A percentile compares a stretch with the other conserved stretches of the same genome.
Conservation (phyloP, 2,797 vertebrate species). For the Chelon auratus region DNA sequence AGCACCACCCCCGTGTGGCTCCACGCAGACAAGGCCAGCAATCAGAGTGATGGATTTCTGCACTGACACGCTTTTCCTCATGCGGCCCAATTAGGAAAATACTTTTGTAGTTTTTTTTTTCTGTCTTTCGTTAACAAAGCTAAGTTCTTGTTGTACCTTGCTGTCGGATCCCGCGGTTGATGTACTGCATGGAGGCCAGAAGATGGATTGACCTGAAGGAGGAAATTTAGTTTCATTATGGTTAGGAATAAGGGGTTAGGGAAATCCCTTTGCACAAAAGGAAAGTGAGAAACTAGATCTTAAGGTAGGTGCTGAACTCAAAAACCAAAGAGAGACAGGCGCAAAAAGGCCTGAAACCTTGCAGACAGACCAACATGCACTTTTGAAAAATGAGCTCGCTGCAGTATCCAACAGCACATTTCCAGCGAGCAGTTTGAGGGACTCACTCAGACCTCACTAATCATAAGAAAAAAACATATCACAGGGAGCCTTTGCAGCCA, state of each 20-base stretch:
- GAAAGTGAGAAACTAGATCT: slow-evolving; percentile 65
- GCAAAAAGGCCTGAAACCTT: slow-evolving; percentile 27
- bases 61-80: slow-evolving; percentile 70
- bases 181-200: slow-evolving; percentile 20
- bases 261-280: slow-evolving; percentile 62
- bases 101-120: slow-evolving; percentile 51
- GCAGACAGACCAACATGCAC: slow-evolving; percentile 19
- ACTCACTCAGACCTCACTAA: slow-evolving; percentile 31
- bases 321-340: slow-evolving; percentile 45
- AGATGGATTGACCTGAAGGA: slow-evolving; percentile 59
- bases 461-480: slow-evolving; percentile 42
- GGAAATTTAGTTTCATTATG: slow-evolving; percentile 65
- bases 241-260: slow-evolving; percentile 43
- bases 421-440: slow-evolving; percentile 24
- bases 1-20: slow-evolving; percentile 61
- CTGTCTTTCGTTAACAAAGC: slow-evolving; percentile 39
- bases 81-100: slow-evolving; percentile 72
- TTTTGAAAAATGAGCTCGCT: slow-evolving; percentile 36
- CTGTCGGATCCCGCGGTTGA: slow-evolving; percentile 19
- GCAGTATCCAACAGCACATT: slow-evolving; percentile 26
- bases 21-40: slow-evolving; percentile 69
- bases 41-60: slow-evolving; percentile 79
- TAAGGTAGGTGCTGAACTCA: slow-evolving; percentile 38
- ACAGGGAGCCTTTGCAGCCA: slow-evolving; percentile 23
- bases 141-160: slow-evolving; percentile 48